Percentiles rank a stretch among this genome's conserved stretches.
These are phyloP conservation scores for Dinocampus coccinellae DNA, from an alignment of 2,888 invertebrate genomes.

Conservation along the genomic window DNA sequence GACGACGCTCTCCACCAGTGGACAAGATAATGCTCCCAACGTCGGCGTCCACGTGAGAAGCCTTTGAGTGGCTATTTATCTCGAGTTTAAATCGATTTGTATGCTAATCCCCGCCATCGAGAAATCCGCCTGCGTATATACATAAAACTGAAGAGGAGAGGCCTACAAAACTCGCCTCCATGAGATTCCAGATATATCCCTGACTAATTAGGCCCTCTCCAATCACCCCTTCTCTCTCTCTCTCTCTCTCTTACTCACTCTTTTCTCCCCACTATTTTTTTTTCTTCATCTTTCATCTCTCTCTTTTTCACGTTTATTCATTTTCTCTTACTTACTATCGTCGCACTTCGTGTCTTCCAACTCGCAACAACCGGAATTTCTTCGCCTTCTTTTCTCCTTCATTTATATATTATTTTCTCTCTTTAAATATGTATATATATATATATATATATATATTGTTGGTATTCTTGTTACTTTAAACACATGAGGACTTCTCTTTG, in stretches of 20 bases:
- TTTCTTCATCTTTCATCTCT: too few species aligned
- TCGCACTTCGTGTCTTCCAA: not conserved
- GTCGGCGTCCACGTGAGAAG: slow-evolving; percentile 66
- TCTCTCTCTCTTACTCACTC: slow-evolving; percentile 39
- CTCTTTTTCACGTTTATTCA: slow-evolving; percentile 19
- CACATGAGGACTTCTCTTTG: too few species aligned
- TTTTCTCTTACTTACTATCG: too few species aligned
- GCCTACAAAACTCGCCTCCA: slow-evolving; percentile 65
- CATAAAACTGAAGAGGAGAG: slow-evolving; percentile 63
- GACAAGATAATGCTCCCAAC: slow-evolving; percentile 67
- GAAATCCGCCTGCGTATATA: slow-evolving; percentile 64
- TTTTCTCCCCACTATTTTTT: slow-evolving; percentile 47
- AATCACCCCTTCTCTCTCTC: slow-evolving; percentile 44
- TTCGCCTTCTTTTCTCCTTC: slow-evolving; percentile 26
- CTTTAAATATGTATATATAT: slow-evolving; percentile 32
- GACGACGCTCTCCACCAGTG: slow-evolving; percentile 48
- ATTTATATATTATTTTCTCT: slow-evolving; percentile 20
- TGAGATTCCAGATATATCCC: slow-evolving; percentile 69
- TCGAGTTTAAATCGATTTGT: slow-evolving; percentile 70
- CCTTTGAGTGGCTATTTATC: slow-evolving; percentile 69
- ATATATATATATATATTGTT: slow-evolving; percentile 6
- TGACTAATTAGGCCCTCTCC: slow-evolving; percentile 67
- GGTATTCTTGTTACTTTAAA: not conserved
- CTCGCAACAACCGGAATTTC: slow-evolving; percentile 11
- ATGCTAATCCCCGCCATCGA: slow-evolving; percentile 66